Conservation (phyloP, 2,797 vertebrate genomes). For the Chiloscyllium punctatum region DNA sequence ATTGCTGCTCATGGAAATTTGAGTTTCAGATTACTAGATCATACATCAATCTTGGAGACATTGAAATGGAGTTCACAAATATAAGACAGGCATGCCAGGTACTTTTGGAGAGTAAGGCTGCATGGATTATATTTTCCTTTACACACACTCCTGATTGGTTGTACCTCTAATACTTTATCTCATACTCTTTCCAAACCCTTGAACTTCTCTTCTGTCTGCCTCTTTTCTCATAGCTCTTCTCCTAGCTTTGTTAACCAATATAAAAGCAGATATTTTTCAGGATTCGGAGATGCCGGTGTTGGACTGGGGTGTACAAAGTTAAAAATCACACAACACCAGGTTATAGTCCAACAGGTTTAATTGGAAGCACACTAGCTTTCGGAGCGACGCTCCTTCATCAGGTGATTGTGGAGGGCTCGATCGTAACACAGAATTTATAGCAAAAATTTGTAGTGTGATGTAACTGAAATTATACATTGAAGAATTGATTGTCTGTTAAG, state of each 20-base stretch:
- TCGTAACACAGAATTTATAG: no score
- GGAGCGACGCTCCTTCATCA: no score
- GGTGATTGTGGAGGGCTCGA: no score
- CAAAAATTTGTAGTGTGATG: no score
- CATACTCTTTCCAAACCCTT: neutral
- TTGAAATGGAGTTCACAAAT: neutral
- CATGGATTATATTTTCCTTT: constrained; percentile 12
- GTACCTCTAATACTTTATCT: neutral
- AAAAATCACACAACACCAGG: no score
- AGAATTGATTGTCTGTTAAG: no score
- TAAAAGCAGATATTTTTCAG: neutral
- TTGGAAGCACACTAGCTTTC: no score
- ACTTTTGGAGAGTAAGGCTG: neutral
- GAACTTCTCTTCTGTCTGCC: neutral
- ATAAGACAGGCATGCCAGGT: neutral
- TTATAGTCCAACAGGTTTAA: no score
- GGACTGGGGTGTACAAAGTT: no score
- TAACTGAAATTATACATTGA: no score
- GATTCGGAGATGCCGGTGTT: no score
- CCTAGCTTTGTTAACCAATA: neutral
- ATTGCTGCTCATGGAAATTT: no score
- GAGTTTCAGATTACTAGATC: neutral
- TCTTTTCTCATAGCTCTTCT: neutral
- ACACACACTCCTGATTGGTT: neutral
- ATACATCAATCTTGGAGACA: neutral